Conservation (phyloP, 2,797 vertebrate genomes). For the Myotis pilosus region DNA sequence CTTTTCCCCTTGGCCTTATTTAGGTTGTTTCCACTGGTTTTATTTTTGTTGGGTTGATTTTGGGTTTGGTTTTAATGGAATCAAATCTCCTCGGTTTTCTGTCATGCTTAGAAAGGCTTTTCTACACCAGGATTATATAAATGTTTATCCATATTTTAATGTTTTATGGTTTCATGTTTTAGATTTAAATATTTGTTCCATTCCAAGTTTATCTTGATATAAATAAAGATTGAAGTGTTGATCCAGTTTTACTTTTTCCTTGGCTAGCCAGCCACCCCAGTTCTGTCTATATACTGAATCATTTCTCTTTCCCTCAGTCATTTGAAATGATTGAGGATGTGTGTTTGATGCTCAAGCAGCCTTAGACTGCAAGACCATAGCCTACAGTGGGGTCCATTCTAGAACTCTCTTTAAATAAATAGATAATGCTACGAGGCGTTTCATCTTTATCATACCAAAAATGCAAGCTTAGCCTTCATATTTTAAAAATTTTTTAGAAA, state of each 20-base stretch:
- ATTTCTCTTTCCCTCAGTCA: not conserved
- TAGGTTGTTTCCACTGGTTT: not conserved
- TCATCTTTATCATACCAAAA: not conserved
- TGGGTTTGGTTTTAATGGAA: conserved; percentile 31
- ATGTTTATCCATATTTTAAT: conserved; percentile 34
- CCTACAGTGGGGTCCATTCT: not conserved
- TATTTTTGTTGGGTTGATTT: not conserved
- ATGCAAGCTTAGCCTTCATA: not conserved
- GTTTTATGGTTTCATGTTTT: conserved; percentile 40
- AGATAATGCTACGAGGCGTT: not conserved
- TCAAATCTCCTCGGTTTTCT: conserved; percentile 24
- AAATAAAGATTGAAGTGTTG: not conserved
- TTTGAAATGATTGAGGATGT: not conserved
- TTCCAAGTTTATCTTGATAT: not conserved
- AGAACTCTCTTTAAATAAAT: not conserved
- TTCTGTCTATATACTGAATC: not conserved
- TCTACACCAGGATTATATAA: not conserved
- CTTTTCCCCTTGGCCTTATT: conserved; percentile 11
- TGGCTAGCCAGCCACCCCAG: not conserved
- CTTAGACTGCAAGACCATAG: not conserved
- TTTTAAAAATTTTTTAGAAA: conserved; percentile 44
- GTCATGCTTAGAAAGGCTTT: conserved; percentile 28
- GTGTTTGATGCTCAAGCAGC: not conserved
- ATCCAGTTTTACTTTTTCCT: not conserved
- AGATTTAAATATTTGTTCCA: conserved; percentile 20